Evolutionary conservation across 2,797 vertebrate genomes (phyloP), one percentile per base, ranked within the genome.

Genomic region (Chelonia mydas): DNA sequence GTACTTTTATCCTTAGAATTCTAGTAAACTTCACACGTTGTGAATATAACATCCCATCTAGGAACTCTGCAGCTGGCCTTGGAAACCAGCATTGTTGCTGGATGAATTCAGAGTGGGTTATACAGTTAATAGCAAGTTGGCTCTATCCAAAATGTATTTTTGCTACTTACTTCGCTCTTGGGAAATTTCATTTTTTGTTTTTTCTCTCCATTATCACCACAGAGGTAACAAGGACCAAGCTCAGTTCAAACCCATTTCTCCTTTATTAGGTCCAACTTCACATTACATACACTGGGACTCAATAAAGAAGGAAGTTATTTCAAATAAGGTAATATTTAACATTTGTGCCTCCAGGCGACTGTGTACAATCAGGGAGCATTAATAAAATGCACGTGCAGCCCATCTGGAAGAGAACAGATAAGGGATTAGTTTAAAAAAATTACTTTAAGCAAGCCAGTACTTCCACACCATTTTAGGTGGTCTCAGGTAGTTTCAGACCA

Each of bases 201-300:
- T 53, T 50, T 21, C 57, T 25, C 79, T 72, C 19, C 33, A 92
- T 16, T 53, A 86, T 7, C 93, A 97, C 6, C 53, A 97, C 84
- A 89, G 1, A 1, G 59, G 53, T 41, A 89, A 53, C 68, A 5
- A 21, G 41, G 21, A 49, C 49, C 19, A 2, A 84, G 45, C 90
- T 97, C 93, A 93, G 97, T 97, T 96, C 97, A 98, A 98, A 98
- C 95, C 92, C 91, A 92, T 93, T 97, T 98, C 92, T 91, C 96
- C 97, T 98, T 98, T 98, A 98, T 98, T 98, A 98, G 95, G 97
- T 95, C 97, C 97, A 97, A 91, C 76, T 97, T 93, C 94, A 83
- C 87, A 90, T 92, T 92, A 95, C 93, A 90, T 47, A 88, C 95
- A 96, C 83, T 91, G 94, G 85, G 97, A 98, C 96, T 97, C 97